phyloP scores from a whole-genome alignment of 2,797 vertebrate species.

The Hypotaenidia philippensis region DNA sequence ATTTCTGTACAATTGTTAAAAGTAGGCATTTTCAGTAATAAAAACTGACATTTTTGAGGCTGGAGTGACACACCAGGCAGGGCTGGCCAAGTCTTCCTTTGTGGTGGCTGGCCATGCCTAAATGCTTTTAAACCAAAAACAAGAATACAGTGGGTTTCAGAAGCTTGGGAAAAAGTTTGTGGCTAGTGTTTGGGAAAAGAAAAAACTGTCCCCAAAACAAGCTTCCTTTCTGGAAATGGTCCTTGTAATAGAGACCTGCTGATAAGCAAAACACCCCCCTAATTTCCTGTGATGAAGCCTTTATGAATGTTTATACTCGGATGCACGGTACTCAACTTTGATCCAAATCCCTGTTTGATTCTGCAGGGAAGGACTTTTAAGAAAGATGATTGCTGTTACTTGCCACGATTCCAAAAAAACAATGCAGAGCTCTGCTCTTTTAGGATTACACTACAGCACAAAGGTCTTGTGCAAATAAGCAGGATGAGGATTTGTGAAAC shows the following conservation, averaged over 20 bases:
- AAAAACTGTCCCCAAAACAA: constrained; percentile 1
- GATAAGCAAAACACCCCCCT: neutral
- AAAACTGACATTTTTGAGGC: neutral
- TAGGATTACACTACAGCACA: neutral
- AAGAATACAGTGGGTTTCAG: neutral
- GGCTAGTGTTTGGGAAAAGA: neutral
- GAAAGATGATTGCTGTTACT: neutral
- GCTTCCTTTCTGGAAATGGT: constrained; percentile 1
- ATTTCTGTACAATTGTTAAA: neutral
- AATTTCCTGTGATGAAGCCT: constrained; percentile 10
- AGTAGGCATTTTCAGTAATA: neutral
- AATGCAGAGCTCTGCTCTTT: neutral
- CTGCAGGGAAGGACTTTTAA: neutral
- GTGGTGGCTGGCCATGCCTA: neutral
- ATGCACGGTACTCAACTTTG: neutral
- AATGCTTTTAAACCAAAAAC: constrained; percentile 16
- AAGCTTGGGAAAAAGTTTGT: neutral
- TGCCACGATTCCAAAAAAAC: neutral
- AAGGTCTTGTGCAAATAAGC: neutral
- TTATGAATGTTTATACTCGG: neutral
- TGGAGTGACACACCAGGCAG: neutral
- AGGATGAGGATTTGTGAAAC: neutral
- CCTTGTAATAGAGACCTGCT: neutral
- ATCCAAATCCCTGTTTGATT: neutral
- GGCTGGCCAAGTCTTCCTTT: neutral